Conservation (phyloP, 1,140 invertebrate species). For the Ostrea denselamellosa region DNA sequence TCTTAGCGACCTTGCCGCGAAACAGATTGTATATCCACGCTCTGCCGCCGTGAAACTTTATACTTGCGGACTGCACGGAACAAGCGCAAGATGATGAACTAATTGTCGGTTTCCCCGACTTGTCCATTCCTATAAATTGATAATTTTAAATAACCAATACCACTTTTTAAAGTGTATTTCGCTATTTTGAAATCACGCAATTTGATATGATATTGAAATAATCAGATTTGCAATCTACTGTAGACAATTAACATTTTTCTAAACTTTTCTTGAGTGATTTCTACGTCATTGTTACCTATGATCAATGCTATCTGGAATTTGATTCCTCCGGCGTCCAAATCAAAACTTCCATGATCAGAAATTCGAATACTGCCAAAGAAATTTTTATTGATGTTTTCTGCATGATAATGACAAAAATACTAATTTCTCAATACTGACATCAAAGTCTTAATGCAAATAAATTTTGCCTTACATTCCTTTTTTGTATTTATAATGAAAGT, state of each 20-base stretch:
- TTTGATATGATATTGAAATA: background rate
- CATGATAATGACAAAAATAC: background rate
- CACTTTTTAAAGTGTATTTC: background rate
- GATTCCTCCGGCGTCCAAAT: background rate
- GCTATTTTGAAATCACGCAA: background rate
- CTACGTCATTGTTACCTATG: background rate
- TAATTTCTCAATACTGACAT: background rate
- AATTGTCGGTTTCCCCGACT: slow-evolving; percentile 46
- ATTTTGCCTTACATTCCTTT: slow-evolving; percentile 15
- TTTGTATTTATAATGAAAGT: slow-evolving; percentile 37
- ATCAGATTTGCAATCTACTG: too few species aligned
- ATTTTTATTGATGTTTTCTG: too few species aligned
- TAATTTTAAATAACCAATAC: background rate
- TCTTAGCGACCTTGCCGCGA: slow-evolving; percentile 50
- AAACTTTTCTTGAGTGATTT: background rate
- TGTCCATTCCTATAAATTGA: slow-evolving; percentile 48
- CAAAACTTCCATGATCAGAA: slow-evolving; percentile 48
- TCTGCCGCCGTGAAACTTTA: slow-evolving; percentile 62
- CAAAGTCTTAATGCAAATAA: background rate
- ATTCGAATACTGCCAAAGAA: slow-evolving; percentile 18
- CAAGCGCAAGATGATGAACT: slow-evolving; percentile 42
- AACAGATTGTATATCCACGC: slow-evolving; percentile 60
- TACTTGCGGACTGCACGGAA: slow-evolving; percentile 45
- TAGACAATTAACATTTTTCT: too few species aligned
- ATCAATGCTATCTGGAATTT: background rate